These are phyloP conservation scores for Drosophila paranaensis DNA, from an alignment of 2,888 invertebrate species.

Conservation along the genomic window DNA sequence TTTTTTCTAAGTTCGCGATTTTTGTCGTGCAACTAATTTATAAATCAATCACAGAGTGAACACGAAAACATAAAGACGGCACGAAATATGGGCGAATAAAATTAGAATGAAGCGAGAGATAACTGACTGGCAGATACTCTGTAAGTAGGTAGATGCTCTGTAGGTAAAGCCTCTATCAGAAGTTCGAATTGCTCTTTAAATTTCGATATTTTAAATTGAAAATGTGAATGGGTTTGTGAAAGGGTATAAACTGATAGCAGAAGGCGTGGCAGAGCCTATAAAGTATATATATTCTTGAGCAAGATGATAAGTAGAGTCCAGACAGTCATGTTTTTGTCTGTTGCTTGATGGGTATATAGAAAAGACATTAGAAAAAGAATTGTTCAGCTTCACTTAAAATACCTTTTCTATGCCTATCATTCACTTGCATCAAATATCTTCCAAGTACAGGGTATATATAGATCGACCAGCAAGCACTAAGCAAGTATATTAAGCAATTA, in stretches of 20 bases:
- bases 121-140: background rate
- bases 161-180: background rate
- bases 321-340: too few species aligned
- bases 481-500: conserved; percentile 2
- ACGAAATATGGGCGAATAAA: conserved; percentile 20
- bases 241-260: too few species aligned
- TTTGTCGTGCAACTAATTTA: conserved; percentile 55
- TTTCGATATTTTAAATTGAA: too few species aligned
- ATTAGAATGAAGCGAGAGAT: conserved; percentile 14
- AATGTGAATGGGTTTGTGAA: too few species aligned
- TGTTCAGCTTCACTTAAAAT: too few species aligned
- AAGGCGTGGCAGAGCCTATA: background rate
- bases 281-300: too few species aligned
- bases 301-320: too few species aligned
- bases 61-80: conserved; percentile 24
- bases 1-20: conserved; percentile 24
- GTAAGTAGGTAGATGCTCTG: too few species aligned
- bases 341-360: too few species aligned
- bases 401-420: background rate
- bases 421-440: background rate
- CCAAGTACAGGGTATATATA: background rate
- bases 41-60: conserved; percentile 55
- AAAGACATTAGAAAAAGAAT: too few species aligned
- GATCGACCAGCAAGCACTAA: background rate
- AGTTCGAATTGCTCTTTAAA: background rate